Base-by-base conservation (phyloP, 1,140 invertebrate species). In the Ectropis grisescens region DNA sequence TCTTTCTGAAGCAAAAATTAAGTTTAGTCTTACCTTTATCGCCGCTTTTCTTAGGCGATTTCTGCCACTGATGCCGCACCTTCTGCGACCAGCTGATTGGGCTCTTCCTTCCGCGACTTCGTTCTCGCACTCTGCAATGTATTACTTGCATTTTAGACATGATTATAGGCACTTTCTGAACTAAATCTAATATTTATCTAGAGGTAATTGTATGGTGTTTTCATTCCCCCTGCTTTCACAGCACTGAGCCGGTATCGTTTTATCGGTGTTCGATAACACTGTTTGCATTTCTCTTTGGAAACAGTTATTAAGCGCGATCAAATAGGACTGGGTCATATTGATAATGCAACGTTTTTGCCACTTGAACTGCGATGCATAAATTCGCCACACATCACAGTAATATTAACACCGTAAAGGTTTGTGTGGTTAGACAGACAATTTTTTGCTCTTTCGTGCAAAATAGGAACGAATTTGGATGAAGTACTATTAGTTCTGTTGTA, bases 51-150 rank as follows among this genome's bases (percentile, higher is more conserved):
- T 71, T 72, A 2, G 80, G 75, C 1, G 72, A 62, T 35, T 80
- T 76, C 33, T 75, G 75, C 78, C 78, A 74, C 13, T 82, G 82
- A 37, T 83, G 67, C 13, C 82, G 40, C n/a, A 82, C 80, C 56
- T 83, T 82, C 47, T 81, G 75, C 23, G 80, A 81, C 82, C 82
- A 83, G 50, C 76, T 81, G 8, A 80, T 55, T 0, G 76, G 78
- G 47, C 80, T 80, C 19, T 78, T 82, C 33, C 69, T 66, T 5
- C 66, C 69, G 8, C 70, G 58, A 41, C 72, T 72, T 23, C 67
- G 61, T 37, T 82, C 82, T 5, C 66, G 61, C 3, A 82, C 69
- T 29, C 81, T 83, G 52, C 27, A 71, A 61, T 39, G 26, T 14
- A 47, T 23, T 31, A 58, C 41, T 37, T 56, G 25, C 43, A 70